phyloP scores from a whole-genome alignment of 2,113 vertebrate species.

The Prochilodus magdalenae region DNA sequence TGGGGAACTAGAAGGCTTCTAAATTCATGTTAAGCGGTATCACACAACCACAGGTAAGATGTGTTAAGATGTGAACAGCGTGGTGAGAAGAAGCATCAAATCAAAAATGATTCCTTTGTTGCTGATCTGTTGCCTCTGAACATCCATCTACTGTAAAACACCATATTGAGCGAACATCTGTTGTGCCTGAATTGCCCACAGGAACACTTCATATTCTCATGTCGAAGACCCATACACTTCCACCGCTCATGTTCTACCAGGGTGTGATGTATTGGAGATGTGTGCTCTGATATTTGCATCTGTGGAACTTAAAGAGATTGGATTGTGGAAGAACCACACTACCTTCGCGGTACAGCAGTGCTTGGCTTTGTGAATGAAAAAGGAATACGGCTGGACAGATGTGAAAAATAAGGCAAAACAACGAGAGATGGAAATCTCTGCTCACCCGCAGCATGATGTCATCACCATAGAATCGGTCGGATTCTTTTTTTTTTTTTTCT shows the following conservation, averaged over 20 bases:
- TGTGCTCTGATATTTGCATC: neutral
- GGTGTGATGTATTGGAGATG: neutral
- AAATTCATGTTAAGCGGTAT: neutral
- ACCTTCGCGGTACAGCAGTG: neutral
- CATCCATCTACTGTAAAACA: conserved; percentile 47
- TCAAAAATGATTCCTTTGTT: conserved; percentile 35
- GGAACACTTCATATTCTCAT: conserved; percentile 23
- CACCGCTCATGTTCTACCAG: neutral
- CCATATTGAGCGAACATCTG: conserved; percentile 56
- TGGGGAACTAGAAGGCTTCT: neutral
- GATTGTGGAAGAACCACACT: neutral
- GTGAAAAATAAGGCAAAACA: conserved; percentile 16
- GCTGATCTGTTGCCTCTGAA: conserved; percentile 49
- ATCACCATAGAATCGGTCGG: conserved; percentile 23
- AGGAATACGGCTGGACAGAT: neutral
- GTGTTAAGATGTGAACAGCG: conserved; percentile 40
- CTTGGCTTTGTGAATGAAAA: conserved; percentile 2
- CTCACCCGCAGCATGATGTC: conserved; percentile 38
- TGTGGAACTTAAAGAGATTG: neutral
- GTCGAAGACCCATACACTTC: neutral
- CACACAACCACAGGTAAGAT: conserved; percentile 19
- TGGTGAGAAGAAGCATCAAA: conserved; percentile 29
- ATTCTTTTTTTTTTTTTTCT: conserved; percentile 22
- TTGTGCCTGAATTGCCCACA: conserved; percentile 48
- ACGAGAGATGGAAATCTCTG: conserved; percentile 39